Base-by-base conservation (phyloP, 2,888 invertebrate species). In the Cylindroiulus punctatus region DNA sequence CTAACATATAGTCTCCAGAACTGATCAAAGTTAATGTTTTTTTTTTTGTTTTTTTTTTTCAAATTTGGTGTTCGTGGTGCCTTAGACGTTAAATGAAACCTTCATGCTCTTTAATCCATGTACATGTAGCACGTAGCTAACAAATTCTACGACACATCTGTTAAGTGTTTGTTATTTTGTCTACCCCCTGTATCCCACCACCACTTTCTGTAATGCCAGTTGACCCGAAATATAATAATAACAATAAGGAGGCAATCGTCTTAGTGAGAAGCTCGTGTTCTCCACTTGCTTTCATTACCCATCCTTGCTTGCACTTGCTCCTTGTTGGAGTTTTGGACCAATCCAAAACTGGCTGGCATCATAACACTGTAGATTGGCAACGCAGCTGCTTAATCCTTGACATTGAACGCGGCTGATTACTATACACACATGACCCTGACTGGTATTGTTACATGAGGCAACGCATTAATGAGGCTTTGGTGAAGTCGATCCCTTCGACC, bases 371-470 rank as follows among this genome's bases (percentile, higher is more conserved):
- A 14, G 76, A 76, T 76, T 76, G 30, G 14, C 30, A 26, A 76
- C 30, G 14, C 30, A 76, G 76, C 76, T 76, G 76, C 17, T 76
- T 76, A 30, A 76, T 30, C 76, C 30, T 76, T 76, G 76, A 30
- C 76, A 76, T 30, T 76, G 76, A 76, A 76, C 26, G 76, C 76
- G 8, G 30, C 32, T 30, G 76, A 30, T 76, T 76, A 76, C 17
- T 76, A 76, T 76, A 30, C 76, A 32, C 76, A 30, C 76, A 76
- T 30, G 76, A 76, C 76, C 76, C 76, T 76, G 76, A 26, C 76
- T 76, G 14, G 57, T 3, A 76, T 26, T 30, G 26, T 8, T 30
- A 76, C 30, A 76, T 30, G 76, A 76, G 12, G 76, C 76, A 17
- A 76, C 76, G 76, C 30, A 30, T 76, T 76, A 76, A 76, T 76